Evolutionary conservation across 2,888 invertebrate genomes (phyloP).

Genomic region (Tricholauxania praeusta): DNA sequence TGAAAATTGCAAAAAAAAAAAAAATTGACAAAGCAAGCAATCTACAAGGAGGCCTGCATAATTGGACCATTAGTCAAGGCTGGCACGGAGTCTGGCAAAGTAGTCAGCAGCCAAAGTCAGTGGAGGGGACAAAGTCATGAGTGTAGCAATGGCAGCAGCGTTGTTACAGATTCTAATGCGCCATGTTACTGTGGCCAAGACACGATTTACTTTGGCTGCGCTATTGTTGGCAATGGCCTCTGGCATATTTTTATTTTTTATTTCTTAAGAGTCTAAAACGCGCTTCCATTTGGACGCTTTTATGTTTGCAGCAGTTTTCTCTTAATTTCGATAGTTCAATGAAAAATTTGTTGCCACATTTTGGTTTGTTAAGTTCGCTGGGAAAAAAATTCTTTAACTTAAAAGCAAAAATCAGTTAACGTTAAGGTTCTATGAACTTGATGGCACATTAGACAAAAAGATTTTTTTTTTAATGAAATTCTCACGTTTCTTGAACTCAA

Average conservation of each 20-base stretch:
- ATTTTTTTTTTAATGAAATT: conserved; percentile 1
- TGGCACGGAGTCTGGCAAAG: no score
- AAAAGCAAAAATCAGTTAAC: no score
- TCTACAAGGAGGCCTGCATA: neutral
- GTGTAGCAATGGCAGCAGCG: neutral
- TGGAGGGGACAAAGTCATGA: neutral
- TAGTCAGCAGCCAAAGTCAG: neutral
- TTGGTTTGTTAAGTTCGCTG: no score
- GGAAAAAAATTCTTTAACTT: neutral
- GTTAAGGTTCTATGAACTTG: neutral
- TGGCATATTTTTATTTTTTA: conserved; percentile 3
- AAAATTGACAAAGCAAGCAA: no score
- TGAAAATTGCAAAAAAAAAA: no score
- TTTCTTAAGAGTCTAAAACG: neutral
- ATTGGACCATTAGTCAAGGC: conserved; percentile 19
- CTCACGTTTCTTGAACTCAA: conserved; percentile 11
- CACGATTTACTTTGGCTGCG: neutral
- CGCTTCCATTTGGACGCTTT: neutral
- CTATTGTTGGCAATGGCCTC: conserved; percentile 7
- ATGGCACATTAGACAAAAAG: neutral
- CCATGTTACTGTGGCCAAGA: conserved; percentile 1
- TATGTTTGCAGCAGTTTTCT: neutral
- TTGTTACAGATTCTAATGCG: neutral
- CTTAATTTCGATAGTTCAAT: neutral
- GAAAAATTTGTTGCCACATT: conserved; percentile 1